These are phyloP conservation scores for Sitta europaea DNA, from an alignment of 2,113 vertebrate species.

Conservation along the genomic window DNA sequence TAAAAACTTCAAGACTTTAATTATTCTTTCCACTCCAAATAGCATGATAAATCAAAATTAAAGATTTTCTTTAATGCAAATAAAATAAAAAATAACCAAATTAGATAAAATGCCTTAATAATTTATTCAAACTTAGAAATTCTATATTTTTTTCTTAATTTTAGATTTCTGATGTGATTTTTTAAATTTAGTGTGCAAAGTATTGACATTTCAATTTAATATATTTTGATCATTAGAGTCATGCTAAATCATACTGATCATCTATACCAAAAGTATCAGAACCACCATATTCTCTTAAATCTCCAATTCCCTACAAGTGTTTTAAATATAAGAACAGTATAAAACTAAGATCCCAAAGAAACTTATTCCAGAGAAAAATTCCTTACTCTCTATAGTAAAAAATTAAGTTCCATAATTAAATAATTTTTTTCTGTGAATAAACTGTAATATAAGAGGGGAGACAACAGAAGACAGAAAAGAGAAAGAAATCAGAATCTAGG, in stretches of 20 bases:
- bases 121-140: background rate
- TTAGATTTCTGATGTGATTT: background rate
- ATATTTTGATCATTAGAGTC: background rate
- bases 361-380: background rate
- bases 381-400: background rate
- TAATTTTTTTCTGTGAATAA: background rate
- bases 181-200: background rate
- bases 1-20: background rate
- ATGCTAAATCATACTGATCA: background rate
- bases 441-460: rapidly evolving
- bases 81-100: background rate
- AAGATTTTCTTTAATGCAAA: background rate
- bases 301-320: background rate
- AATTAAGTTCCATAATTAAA: background rate
- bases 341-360: background rate
- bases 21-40: background rate
- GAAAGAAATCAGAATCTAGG: background rate
- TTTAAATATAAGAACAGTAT: background rate
- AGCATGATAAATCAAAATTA: background rate
- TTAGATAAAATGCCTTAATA: background rate
- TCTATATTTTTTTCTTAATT: background rate
- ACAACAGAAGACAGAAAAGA: background rate
- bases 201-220: background rate
- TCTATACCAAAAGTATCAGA: background rate
- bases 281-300: background rate